Base-by-base conservation (phyloP, 1,140 invertebrate genomes). In the Lepidurus arcticus region DNA sequence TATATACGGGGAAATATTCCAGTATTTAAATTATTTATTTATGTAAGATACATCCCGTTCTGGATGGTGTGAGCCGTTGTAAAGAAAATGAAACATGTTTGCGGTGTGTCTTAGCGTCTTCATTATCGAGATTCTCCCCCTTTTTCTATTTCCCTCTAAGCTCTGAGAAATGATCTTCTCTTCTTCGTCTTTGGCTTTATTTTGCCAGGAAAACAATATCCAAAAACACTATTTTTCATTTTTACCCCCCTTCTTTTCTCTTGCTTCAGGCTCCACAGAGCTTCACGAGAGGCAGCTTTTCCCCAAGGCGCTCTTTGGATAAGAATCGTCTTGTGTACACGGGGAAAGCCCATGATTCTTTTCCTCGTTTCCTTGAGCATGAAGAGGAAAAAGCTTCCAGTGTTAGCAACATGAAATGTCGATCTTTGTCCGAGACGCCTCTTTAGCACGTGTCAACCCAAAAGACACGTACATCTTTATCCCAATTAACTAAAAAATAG, bases 381-480 rank as follows among this genome's bases (percentile, higher is more conserved):
- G 13, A 16, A 7, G 53, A 65, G 53, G 21, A 65, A 65, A 16
- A 21, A 7, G 16, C 21, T 65, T 65, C 53, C 16, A 65, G 16
- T 65, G 53, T 65, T 65, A 65, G 16, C 53, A 21, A 65, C 53
- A 65, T 21, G 53, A 65, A 65, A 65, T 65, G 53, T 65, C 53
- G 53, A 65, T 65, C 53, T 9, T 65, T 65, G 53, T 65, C 53
- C 53, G 16, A 65, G 21, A 1, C 53, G 53, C 9, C 53, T 65
- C 53, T 65, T 65, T 65, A 65, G 53, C 53, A 65, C 53, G 53
- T 21, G 53, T 65, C 53, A 65, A 13, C 5, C 9, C 16, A 21
- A 65, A 21, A 65, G 53, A 65, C 53, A 65, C 53, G 53, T 65
- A 65, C 53, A 65, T 65, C 53, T 65, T 65, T 65, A 65, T 16